Conservation (phyloP, 2,888 invertebrate genomes). For the Drosophila differens region DNA sequence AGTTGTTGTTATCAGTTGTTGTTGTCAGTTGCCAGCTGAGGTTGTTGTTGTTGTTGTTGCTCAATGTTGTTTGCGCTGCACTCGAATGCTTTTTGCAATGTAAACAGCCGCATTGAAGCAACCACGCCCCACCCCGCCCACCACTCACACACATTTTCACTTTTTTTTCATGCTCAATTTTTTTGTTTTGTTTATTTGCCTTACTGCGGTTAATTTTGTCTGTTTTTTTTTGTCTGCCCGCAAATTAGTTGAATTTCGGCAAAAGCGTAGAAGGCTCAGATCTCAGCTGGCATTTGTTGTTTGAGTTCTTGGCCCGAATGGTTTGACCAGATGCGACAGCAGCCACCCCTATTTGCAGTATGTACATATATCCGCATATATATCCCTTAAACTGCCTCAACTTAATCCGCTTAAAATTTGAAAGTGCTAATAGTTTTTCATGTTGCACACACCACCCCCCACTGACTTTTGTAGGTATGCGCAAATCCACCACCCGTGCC, state of each 20-base stretch:
- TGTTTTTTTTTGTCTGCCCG: slow-evolving; percentile 36
- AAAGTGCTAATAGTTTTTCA: slow-evolving; percentile 78
- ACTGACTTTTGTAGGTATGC: slow-evolving; percentile 63
- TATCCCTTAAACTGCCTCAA: slow-evolving; percentile 52
- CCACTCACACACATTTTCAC: slow-evolving; percentile 62
- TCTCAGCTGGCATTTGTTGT: slow-evolving; percentile 42
- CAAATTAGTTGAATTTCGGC: slow-evolving; percentile 72
- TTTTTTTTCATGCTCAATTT: slow-evolving; percentile 27
- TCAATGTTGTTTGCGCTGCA: slow-evolving; percentile 71
- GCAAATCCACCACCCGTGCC: slow-evolving; percentile 38
- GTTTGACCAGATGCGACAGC: slow-evolving; percentile 66
- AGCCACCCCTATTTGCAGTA: slow-evolving; percentile 30
- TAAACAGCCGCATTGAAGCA: slow-evolving; percentile 62
- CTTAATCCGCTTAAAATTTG: slow-evolving; percentile 77
- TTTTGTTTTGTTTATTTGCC: slow-evolving; percentile 63
- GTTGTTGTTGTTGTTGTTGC: slow-evolving; percentile 45
- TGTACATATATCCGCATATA: slow-evolving; percentile 31
- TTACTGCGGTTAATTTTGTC: slow-evolving; percentile 70
- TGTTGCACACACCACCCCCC: slow-evolving; percentile 55
- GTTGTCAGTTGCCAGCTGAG: slow-evolving; percentile 15
- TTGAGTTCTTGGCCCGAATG: slow-evolving; percentile 58
- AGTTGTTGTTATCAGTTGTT: slow-evolving; percentile 10
- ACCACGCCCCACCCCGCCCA: slow-evolving; percentile 5
- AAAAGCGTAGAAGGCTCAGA: slow-evolving; percentile 48
- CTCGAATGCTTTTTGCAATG: slow-evolving; percentile 81